Evolutionary conservation across 2,888 invertebrate genomes (phyloP), one percentile per base, ranked within the genome.

Genomic region (Panopea generosa): DNA sequence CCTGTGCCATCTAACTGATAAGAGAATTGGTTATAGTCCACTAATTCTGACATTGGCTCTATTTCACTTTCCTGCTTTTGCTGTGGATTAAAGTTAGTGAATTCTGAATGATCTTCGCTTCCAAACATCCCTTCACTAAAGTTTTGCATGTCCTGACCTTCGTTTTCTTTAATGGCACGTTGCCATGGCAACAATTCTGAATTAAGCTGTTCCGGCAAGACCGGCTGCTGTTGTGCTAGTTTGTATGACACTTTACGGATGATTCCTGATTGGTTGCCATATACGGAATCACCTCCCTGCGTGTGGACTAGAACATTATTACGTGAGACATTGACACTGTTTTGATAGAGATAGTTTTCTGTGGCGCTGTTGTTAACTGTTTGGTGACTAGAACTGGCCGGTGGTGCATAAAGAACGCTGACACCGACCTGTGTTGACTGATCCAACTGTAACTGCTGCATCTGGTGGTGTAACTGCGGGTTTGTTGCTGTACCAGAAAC

Each of bases 201-300:
- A 29, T 81, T 76, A 18, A 95, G 95, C 77, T 96, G 93, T 7
- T 96, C 96, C 7, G 96, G 96, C 85, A 96, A 93, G 59, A 96
- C 96, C 87, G 96, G 96, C 86, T 96, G 96, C 90, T 96, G 96
- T 90, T 97, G 97, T 38, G 96, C 96, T 86, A 97, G 95, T 93
- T 97, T 97, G 92, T 97, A 97, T 86, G 97, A 96, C 84, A 96
- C 96, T 90, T 97, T 97, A 6, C 97, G 94, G 53, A 97, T 94
- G 94, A 97, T 96, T 90, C 96, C 96, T 68, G 96, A 94, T 50
- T 86, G 76, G 40, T 84, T 67, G 16, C 57, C 62, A 6, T 9
- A 18, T 24, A 69, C 59, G 72, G 63, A 61, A 49, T 71, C 69
- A 6, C 57, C 71, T 26, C 59, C 61, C 40, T 75, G 74, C 22